Evolutionary conservation across 1,140 invertebrate species (phyloP), one percentile per base, ranked within the genome.

Genomic region (Cyclina sinensis): DNA sequence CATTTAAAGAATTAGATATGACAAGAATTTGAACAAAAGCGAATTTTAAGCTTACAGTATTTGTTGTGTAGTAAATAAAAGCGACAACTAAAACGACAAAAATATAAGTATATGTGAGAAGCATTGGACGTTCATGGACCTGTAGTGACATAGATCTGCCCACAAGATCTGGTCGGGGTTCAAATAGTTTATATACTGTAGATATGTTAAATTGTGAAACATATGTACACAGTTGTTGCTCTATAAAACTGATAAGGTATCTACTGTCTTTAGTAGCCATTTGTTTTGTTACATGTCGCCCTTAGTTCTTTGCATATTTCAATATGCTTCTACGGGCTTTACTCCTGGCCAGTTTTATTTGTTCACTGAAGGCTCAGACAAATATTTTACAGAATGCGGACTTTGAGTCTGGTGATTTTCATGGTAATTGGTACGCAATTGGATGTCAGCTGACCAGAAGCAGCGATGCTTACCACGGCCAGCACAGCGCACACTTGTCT

Each of bases 361-460:
- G 11, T 0, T 14, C 4, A 32, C 5, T 27, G 30, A 39, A 32
- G 4, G 54, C 32, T 24, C 27, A 24, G 12, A 80, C 48, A 24
- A 82, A 80, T 16, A 54, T 82, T 1, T 35, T 88, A 12, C 35
- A 39, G 1, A 88, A 88, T 82, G 65, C 54, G 7, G 86, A 88
- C 37, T 82, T 88, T 32, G 86, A 88, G 30, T 37, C 46, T 16
- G 54, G 78, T 21, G 73, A 81, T 62, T 43, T 54, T n/a, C 57
- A 68, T 21, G 54, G 35, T 32, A 81, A 81, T 37, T 88, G 86
- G 86, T 39, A 62, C 3, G 46, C 43, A 7, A n/a, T n/a, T 0
- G 59, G 43, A 43, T 88, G 86, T 46, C 54, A 59, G 0, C 24
- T 70, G 27, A 18, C 86, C 27, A 24, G 46, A 3, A 54, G 48